phyloP scores from a whole-genome alignment of 2,888 invertebrate genomes.

The Gymnocheta viridis region DNA sequence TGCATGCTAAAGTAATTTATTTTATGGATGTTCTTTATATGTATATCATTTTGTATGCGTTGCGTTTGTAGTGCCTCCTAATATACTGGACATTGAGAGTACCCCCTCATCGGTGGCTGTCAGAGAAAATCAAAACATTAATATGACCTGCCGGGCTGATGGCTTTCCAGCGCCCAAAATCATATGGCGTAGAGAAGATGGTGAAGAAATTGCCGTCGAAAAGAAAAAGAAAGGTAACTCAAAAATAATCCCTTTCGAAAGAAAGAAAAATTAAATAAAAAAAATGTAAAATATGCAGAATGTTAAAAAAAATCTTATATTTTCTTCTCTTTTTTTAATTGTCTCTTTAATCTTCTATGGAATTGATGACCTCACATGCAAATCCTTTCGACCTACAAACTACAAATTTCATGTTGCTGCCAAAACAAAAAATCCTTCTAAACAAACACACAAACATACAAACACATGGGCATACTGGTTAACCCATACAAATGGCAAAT shows the following conservation, averaged over 20 bases:
- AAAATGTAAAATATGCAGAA: constrained; percentile 4
- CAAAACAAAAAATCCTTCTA: constrained; percentile 39
- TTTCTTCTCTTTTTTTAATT: constrained; percentile 50
- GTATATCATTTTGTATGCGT: neutral
- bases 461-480: neutral
- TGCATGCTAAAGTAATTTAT: constrained; percentile 1
- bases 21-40: constrained; percentile 13
- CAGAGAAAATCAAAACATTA: constrained; percentile 96
- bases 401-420: constrained; percentile 55
- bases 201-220: constrained; percentile 92
- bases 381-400: constrained; percentile 66
- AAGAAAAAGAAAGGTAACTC: constrained; percentile 92
- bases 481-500: constrained; percentile 13
- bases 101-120: constrained; percentile 96
- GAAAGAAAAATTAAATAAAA: constrained; percentile 1
- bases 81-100: constrained; percentile 94
- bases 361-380: constrained; percentile 70
- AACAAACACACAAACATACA: constrained; percentile 1
- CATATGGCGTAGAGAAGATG: constrained; percentile 96
- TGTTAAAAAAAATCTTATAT: constrained; percentile 31
- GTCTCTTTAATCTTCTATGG: constrained; percentile 66
- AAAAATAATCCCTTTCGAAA: constrained; percentile 56
- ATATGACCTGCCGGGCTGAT: constrained; percentile 93
- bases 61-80: constrained; percentile 90
- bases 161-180: constrained; percentile 96